Conservation (phyloP, 2,797 vertebrate genomes). For the Taenioides sp. region DNA sequence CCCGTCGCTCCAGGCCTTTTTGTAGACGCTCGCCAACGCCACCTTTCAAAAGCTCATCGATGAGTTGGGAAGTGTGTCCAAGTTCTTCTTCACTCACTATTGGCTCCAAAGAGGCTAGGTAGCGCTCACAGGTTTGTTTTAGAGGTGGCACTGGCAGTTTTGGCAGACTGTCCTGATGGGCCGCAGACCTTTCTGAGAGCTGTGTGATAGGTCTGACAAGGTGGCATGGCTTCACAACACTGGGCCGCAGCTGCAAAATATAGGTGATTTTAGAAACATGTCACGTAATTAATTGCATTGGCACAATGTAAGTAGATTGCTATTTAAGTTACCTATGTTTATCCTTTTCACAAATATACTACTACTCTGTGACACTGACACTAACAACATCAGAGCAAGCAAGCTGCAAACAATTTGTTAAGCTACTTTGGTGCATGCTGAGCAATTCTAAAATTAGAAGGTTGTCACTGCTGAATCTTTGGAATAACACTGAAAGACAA, state of each 20-base stretch:
- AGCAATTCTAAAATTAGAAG: conserved; percentile 57
- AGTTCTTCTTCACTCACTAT: conserved; percentile 90
- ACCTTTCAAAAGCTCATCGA: conserved; percentile 85
- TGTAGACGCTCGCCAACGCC: conserved; percentile 92
- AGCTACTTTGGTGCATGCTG: conserved; percentile 10
- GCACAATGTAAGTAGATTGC: no score
- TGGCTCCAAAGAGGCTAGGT: conserved; percentile 86
- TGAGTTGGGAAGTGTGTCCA: conserved; percentile 81
- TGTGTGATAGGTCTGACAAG: conserved; percentile 79
- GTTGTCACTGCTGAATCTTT: conserved; percentile 45
- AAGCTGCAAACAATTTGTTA: conserved; percentile 30
- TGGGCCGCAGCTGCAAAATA: conserved; percentile 63
- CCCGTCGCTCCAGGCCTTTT: conserved; percentile 88
- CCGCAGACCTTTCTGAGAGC: conserved; percentile 75
- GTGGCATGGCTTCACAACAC: conserved; percentile 70
- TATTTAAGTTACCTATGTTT: background rate
- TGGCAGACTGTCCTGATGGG: conserved; percentile 88
- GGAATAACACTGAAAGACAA: conserved; percentile 28
- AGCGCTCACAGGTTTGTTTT: conserved; percentile 87
- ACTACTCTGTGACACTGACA: conserved; percentile 38
- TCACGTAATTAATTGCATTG: background rate
- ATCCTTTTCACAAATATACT: background rate
- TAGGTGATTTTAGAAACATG: background rate
- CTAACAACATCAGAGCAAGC: conserved; percentile 39
- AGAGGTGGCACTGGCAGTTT: conserved; percentile 87